Base-by-base conservation (phyloP, 2,888 invertebrate genomes). In the Tillus elongatus region DNA sequence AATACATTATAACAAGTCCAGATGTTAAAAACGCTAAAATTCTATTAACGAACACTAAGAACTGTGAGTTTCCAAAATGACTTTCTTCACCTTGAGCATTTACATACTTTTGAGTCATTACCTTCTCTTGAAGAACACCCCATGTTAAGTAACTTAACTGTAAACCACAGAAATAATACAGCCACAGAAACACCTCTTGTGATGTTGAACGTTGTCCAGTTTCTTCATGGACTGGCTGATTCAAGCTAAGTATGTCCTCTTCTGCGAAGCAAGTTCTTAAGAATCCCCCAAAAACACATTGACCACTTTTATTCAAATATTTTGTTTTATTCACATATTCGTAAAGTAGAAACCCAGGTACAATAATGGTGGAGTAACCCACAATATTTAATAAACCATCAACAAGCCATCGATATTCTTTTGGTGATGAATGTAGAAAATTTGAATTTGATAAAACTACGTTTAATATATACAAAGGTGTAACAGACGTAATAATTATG, bases 41-140 rank as follows among this genome's bases (percentile, higher is more conserved):
- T 14, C 97, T 76, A 72, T 98, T 98, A 35, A 90, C 77, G 67
- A 98, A 92, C 44, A 98, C 97, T 44, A 98, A 72, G 68, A 97
- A 95, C 65, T 96, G 96, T 0, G 96, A 93, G 68, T 98, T 95
- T 53, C 76, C 79, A 66, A 98, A 98, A 45, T 74, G 73, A 12
- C 73, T 74, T 14, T 70, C 67, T 40, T 74, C 73, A 10, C 82
- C 83, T 46, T 71, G 69, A 1, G 69, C 54, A 64, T 79, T 75
- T 16, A 67, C 68, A 61, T 90, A 90, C 52, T 63, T 51, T 47
- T 50, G 79, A 0, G 97, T 97, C 91, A 98, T 97, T 39, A 98
- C 90, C 69, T 95, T 90, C 68, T 98, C 98, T 66, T 98, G 97
- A 42, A 98, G 70, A 42, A 96, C 74, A 3, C 97, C 97, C 96